Conservation (phyloP, 2,113 vertebrate species). For the Passer domesticus region DNA sequence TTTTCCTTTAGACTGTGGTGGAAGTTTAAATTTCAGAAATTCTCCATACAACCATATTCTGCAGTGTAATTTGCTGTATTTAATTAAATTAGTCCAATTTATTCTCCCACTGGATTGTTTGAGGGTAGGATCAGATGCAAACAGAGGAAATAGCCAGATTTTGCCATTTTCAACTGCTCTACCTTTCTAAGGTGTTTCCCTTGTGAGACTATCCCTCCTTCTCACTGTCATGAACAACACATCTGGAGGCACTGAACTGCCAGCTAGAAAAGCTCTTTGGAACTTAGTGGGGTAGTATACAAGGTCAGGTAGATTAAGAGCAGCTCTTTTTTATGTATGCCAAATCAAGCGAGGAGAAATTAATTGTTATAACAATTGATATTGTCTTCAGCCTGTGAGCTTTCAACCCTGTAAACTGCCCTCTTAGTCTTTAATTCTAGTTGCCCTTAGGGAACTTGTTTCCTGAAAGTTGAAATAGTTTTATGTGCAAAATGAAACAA, state of each 20-base stretch:
- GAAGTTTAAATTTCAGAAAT: neutral
- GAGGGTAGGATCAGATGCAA: neutral
- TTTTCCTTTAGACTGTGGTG: neutral
- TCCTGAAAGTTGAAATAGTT: neutral
- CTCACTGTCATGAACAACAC: accelerated
- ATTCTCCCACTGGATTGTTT: neutral
- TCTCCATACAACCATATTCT: neutral
- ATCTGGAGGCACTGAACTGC: accelerated
- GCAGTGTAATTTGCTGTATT: neutral
- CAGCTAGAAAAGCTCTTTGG: neutral
- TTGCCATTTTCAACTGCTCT: neutral
- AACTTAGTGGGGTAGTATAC: too few relatives aligned
- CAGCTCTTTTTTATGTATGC: neutral
- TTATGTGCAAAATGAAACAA: neutral
- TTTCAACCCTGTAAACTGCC: neutral
- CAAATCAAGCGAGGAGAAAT: neutral
- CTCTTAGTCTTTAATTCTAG: neutral
- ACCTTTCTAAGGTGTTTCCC: neutral
- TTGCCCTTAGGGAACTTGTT: neutral
- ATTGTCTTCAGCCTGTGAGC: neutral
- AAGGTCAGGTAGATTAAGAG: neutral
- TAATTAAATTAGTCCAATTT: neutral
- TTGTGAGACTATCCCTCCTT: neutral
- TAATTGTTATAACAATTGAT: neutral
- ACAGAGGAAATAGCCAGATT: neutral